These are phyloP conservation scores for Gymnoscopelus braueri DNA, from an alignment of 2,797 vertebrate species.

Conservation along the genomic window DNA sequence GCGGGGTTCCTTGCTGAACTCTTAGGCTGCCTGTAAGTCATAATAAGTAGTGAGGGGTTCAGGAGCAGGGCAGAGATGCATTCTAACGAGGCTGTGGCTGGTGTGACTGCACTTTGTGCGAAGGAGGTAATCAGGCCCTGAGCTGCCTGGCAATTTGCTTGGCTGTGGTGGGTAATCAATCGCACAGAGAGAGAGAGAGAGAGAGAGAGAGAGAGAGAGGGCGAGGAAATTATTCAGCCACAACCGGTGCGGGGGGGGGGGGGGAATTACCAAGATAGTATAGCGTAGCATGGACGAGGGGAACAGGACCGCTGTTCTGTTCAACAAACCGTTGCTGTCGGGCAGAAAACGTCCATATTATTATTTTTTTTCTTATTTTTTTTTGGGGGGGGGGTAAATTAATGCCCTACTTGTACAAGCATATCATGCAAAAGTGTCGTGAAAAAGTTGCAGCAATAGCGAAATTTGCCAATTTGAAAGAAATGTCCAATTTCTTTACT, in stretches of 20 bases:
- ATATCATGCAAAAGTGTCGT: no score
- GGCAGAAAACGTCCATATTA: no score
- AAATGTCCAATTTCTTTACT: no score
- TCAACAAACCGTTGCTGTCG: slow-evolving; percentile 62
- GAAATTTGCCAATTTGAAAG: no score
- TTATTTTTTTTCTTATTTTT: no score
- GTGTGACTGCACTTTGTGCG: slow-evolving; percentile 78
- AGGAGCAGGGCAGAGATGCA: slow-evolving; percentile 75
- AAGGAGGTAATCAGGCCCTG: slow-evolving; percentile 85
- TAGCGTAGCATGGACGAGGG: slow-evolving; percentile 54
- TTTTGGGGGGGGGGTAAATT: no score
- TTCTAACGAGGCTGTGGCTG: slow-evolving; percentile 79
- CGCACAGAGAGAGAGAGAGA: slow-evolving; percentile 69
- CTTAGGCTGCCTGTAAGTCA: slow-evolving; percentile 68
- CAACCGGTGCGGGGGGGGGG: slow-evolving; percentile 60
- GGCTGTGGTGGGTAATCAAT: slow-evolving; percentile 83
- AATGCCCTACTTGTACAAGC: no score
- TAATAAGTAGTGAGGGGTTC: slow-evolving; percentile 74
- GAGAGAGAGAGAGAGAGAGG: slow-evolving; percentile 72
- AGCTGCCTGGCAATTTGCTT: slow-evolving; percentile 84
- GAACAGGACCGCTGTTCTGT: slow-evolving; percentile 65
- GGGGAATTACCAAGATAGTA: slow-evolving; percentile 67
- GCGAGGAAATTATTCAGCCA: slow-evolving; percentile 84
- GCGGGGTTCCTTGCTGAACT: slow-evolving; percentile 59
- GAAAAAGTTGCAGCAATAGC: no score